These are phyloP conservation scores for Atlantisia rogersi DNA, from an alignment of 2,113 vertebrate genomes.

Conservation along the genomic window DNA sequence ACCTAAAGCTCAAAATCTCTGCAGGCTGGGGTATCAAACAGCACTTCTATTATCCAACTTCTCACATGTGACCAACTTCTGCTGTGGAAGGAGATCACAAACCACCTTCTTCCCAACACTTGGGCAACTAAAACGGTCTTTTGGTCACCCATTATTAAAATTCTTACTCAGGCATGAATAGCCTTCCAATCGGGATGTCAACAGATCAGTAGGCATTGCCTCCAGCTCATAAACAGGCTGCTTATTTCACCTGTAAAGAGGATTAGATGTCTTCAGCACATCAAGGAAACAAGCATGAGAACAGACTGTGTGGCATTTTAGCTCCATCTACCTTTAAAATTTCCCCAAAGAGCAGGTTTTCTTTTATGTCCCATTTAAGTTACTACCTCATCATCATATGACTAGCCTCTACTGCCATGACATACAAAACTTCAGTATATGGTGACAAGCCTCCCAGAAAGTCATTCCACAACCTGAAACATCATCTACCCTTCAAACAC, in stretches of 20 bases:
- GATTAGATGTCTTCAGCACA: conserved; percentile 29
- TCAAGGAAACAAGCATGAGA: conserved; percentile 33
- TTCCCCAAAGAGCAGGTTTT: not conserved
- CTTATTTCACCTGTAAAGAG: conserved; percentile 60
- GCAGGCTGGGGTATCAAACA: not conserved
- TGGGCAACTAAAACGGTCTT: not conserved
- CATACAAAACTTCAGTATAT: conserved; percentile 61
- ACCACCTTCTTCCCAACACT: not conserved
- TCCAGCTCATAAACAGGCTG: conserved; percentile 32
- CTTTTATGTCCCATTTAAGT: conserved; percentile 53
- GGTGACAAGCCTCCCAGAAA: conserved; percentile 66
- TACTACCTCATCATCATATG: conserved; percentile 65
- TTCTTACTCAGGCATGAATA: conserved; percentile 5
- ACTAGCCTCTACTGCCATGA: conserved; percentile 53
- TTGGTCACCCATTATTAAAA: not conserved
- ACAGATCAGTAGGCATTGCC: conserved; percentile 43
- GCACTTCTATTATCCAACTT: not conserved
- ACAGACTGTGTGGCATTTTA: not conserved
- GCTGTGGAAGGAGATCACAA: not conserved
- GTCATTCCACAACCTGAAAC: conserved; percentile 76
- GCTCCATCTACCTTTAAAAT: conserved; percentile 40
- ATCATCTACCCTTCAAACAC: conserved; percentile 72
- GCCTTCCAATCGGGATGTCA: conserved; percentile 17
- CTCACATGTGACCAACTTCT: not conserved
- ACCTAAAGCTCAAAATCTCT: not conserved